Evolutionary conservation across 2,113 vertebrate species (phyloP), one percentile per base, ranked within the genome.

Genomic region (Macaca nemestrina): DNA sequence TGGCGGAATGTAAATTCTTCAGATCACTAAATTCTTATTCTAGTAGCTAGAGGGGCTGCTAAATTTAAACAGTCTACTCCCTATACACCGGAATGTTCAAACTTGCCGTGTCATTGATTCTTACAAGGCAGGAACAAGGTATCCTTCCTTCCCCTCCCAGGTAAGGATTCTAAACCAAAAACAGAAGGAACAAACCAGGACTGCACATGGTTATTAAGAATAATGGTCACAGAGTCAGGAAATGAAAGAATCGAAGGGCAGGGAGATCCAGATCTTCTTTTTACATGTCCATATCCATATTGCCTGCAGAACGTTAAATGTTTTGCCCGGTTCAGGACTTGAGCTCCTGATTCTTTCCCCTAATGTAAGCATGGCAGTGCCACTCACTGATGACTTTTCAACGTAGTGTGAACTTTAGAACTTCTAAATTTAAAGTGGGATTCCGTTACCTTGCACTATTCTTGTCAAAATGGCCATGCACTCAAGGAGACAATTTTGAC

Each of bases 391-490:
- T 94, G 22, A 9, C 89, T 64, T 98, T 43, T 57, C 79, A 91
- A 64, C 55, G 50, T 93, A 73, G 48, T 40, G 0, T 95, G 96
- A 93, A 94, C 52, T 67, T 96, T 92, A 75, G 23, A 85, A 59
- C 20, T 92, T 91, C 70, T 96, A 35, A 93, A 95, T 94, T 94
- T 98, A 57, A 90, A 96, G 35, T 57, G 78, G 88, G 96, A 90
- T 94, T 97, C 1, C 5, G 6, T 86, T 94, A 55, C 88, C 67
- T 96, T 95, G 16, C 50, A 94, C 80, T 88, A 50, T 59, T 43
- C 96, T 61, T 97, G 78, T 64, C 45, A 83, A 98, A 97, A 96
- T 88, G 97, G 79, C 92, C 20, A 23, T 76, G 70, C 75, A 88
- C 73, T 87, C 94, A 87, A 97, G 98, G 93, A 76, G 27, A 79